Conservation (phyloP, 2,797 vertebrate genomes). For the Helarctos malayanus region DNA sequence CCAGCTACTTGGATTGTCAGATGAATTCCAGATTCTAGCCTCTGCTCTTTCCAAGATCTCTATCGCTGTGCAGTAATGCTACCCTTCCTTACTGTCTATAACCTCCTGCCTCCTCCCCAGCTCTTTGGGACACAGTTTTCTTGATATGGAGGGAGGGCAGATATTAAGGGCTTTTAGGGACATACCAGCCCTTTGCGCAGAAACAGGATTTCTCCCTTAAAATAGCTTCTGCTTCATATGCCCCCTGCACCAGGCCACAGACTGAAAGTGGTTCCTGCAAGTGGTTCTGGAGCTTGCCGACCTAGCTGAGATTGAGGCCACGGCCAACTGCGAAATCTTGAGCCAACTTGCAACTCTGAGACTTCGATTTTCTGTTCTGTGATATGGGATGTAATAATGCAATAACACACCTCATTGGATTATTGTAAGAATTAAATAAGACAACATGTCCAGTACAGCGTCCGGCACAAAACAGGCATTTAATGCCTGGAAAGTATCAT, state of each 20-base stretch:
- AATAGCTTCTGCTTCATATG: background rate
- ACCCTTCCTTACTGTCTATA: conserved; percentile 61
- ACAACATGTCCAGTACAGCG: background rate
- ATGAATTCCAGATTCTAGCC: conserved; percentile 82
- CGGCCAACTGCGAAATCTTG: background rate
- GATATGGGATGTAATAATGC: background rate
- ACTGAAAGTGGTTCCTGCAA: background rate
- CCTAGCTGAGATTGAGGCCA: background rate
- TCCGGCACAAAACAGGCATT: background rate
- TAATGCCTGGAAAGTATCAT: background rate
- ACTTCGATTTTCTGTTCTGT: background rate
- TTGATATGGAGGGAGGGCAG: background rate
- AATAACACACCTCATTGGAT: background rate
- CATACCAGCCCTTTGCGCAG: background rate
- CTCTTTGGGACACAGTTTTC: background rate
- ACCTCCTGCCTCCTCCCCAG: background rate
- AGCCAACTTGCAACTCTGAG: background rate
- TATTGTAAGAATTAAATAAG: background rate
- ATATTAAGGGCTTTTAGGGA: conserved; percentile 2
- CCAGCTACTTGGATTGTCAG: conserved; percentile 68
- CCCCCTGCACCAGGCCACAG: background rate
- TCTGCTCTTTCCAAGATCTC: conserved; percentile 75
- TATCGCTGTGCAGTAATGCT: conserved; percentile 53
- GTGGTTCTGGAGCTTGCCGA: background rate
- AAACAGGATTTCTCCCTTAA: conserved; percentile 31